phyloP scores from a whole-genome alignment of 2,797 vertebrate species.

The Girardinus metallicus region DNA sequence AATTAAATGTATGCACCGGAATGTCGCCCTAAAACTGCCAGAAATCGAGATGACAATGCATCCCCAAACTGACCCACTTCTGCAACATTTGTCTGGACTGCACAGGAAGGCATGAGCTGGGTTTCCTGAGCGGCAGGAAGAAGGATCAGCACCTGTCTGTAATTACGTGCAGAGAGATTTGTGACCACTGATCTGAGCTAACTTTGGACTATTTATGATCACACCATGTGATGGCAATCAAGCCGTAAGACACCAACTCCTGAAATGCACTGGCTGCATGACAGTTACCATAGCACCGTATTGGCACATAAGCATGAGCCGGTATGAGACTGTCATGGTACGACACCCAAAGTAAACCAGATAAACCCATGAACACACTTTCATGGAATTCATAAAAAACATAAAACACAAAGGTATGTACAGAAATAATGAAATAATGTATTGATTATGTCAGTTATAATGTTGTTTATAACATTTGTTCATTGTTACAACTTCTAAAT shows the following conservation, averaged over 20 bases:
- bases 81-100: constrained; percentile 54
- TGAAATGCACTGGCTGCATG: constrained; percentile 17
- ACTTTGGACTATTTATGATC: constrained; percentile 48
- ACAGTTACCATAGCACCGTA: constrained; percentile 8
- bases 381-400: neutral
- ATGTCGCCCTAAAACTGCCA: constrained; percentile 65
- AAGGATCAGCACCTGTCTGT: constrained; percentile 78
- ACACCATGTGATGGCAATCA: constrained; percentile 29
- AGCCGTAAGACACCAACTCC: constrained; percentile 21
- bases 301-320: constrained; percentile 11
- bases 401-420: neutral
- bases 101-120: constrained; percentile 76
- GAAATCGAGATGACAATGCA: constrained; percentile 65
- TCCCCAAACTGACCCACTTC: constrained; percentile 73
- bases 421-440: neutral
- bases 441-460: neutral
- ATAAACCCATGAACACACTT: neutral
- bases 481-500: neutral
- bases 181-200: constrained; percentile 61
- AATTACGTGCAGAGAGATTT: constrained; percentile 72
- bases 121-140: constrained; percentile 83
- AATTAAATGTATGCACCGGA: constrained; percentile 67
- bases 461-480: neutral
- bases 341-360: neutral
- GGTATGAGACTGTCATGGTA: neutral